phyloP scores from a whole-genome alignment of 2,888 invertebrate species.

The Leucophora obtusa region DNA sequence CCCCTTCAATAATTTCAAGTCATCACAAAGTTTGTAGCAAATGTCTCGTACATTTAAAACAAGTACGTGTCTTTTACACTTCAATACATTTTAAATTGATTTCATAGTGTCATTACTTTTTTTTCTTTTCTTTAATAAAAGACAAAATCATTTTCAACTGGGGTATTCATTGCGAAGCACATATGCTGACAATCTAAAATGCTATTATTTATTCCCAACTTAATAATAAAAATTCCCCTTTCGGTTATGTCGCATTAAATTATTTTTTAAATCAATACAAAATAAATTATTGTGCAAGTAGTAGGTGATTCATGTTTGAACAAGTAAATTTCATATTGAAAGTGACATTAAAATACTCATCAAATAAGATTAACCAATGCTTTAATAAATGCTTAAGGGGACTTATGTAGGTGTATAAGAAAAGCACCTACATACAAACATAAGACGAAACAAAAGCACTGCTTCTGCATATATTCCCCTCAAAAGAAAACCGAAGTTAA shows the following conservation, averaged over 20 bases:
- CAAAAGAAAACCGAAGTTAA: no score
- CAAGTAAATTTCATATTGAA: constrained; percentile 34
- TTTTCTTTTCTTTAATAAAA: background rate
- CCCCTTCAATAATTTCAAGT: no score
- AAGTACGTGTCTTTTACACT: constrained; percentile 21
- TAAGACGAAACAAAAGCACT: no score
- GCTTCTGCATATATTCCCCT: no score
- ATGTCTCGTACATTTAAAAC: background rate
- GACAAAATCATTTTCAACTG: background rate
- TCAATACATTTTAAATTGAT: constrained; percentile 28
- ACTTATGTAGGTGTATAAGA: no score
- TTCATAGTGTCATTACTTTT: constrained; percentile 10
- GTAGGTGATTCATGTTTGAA: background rate
- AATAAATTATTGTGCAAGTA: background rate
- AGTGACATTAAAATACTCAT: constrained; percentile 42
- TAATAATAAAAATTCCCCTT: background rate
- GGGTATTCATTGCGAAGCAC: background rate
- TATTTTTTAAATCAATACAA: constrained; percentile 36
- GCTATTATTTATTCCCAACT: background rate
- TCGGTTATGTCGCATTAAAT: background rate
- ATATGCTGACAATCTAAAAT: constrained; percentile 14
- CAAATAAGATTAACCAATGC: constrained; percentile 33
- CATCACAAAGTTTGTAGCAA: no score
- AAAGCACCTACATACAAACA: no score
- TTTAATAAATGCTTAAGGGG: background rate